Percentiles rank a stretch among this genome's conserved stretches.
These are phyloP conservation scores for Borostomias antarcticus DNA, from an alignment of 2,797 vertebrate genomes.

Conservation along the genomic window DNA sequence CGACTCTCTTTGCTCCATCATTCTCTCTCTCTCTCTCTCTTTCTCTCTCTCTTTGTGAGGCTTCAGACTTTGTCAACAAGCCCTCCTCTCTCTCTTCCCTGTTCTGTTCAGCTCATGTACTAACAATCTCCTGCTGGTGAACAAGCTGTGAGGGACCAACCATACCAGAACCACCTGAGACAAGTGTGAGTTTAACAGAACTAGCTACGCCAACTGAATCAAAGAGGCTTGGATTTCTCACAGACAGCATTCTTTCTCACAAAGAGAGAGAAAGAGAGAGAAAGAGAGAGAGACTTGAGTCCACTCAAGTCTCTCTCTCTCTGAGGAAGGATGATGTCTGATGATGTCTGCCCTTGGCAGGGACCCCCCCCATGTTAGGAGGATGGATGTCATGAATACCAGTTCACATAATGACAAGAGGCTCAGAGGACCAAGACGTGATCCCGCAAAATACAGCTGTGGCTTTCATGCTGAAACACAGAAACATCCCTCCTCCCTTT, in stretches of 20 bases:
- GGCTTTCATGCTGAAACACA: neutral
- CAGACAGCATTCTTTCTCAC: neutral
- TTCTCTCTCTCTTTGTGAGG: constrained; percentile 30
- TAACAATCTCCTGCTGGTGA: constrained; percentile 42
- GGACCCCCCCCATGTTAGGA: no score
- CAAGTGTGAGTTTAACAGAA: constrained; percentile 31
- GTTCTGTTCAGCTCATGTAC: neutral
- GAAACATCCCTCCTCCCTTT: neutral
- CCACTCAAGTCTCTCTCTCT: no score
- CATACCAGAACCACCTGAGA: constrained; percentile 28
- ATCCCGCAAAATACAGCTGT: no score
- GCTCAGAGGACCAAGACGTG: no score
- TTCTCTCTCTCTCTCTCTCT: constrained; percentile 36
- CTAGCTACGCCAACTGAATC: neutral
- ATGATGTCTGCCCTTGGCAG: no score
- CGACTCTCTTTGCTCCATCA: constrained; percentile 39
- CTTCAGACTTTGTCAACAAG: no score
- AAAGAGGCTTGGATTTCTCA: constrained; percentile 23
- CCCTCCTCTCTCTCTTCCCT: neutral
- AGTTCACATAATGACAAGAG: no score
- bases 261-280: constrained; percentile 13
- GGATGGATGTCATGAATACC: no score
- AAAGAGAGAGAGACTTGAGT: constrained; percentile 10
- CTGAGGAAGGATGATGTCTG: no score
- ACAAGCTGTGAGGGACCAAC: constrained; percentile 28